These are phyloP conservation scores for Fundulus diaphanus DNA, from an alignment of 2,797 vertebrate species.

Conservation along the genomic window DNA sequence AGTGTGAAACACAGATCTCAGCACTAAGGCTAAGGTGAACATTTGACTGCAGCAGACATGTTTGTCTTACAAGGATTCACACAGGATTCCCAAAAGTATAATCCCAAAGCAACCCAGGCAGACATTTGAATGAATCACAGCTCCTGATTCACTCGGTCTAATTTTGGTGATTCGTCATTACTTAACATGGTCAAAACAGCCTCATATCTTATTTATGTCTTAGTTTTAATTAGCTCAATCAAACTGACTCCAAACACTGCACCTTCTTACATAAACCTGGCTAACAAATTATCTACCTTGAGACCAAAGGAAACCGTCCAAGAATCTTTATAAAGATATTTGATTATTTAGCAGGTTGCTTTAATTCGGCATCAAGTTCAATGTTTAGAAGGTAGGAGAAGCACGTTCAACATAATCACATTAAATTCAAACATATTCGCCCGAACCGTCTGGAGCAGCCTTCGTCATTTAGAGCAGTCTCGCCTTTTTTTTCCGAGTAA, in stretches of 20 bases:
- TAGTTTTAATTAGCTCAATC: background rate
- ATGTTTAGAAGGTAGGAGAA: slow-evolving; percentile 38
- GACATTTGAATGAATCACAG: background rate
- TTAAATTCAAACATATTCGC: slow-evolving; percentile 55
- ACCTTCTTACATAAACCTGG: background rate
- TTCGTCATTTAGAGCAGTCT: slow-evolving; percentile 48
- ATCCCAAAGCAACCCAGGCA: slow-evolving; percentile 1
- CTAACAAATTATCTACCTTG: background rate
- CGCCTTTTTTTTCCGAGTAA: slow-evolving; percentile 61
- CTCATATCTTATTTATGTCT: background rate
- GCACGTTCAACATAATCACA: slow-evolving; percentile 55
- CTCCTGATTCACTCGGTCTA: slow-evolving; percentile 4
- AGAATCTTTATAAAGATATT: background rate
- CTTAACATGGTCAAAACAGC: background rate
- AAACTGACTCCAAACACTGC: background rate
- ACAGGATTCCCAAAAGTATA: background rate
- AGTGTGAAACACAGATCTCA: background rate
- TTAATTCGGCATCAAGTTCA: background rate
- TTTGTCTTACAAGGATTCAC: background rate
- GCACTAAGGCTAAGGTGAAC: background rate
- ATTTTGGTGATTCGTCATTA: slow-evolving; percentile 2
- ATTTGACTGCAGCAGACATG: background rate
- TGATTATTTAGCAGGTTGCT: background rate
- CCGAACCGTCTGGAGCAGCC: slow-evolving; percentile 41
- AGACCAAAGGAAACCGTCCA: background rate